Evolutionary conservation across 2,797 vertebrate genomes (phyloP), one percentile per base, ranked within the genome.

Genomic region (Clarias fuscus): DNA sequence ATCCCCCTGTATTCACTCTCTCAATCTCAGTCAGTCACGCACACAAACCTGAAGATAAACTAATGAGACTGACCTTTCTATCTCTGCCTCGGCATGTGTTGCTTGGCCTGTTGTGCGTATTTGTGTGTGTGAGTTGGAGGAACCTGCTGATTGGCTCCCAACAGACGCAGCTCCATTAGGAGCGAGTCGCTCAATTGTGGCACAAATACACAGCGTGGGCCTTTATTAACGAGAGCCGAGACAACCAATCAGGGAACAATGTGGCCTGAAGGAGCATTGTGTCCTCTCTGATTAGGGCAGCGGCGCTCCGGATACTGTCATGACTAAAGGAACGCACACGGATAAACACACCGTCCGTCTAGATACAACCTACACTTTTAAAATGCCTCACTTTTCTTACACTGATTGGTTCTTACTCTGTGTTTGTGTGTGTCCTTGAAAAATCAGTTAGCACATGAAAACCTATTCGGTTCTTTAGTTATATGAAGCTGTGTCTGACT

Each of bases 1-100:
- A 93, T 93, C 92, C 89, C 83, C 71, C 87, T 86, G 85, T 72
- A 84, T 92, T 92, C 87, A 86, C 84, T 81, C 83, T 71, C 84
- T 82, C 85, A 56, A 59, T 84, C 86, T 87, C 86, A 83, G 67
- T 87, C 86, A 75, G 83, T 82, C 83, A 85, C 83, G 83, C 91
- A 86, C 88, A 89, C 86, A 88, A 79, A 73, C 89, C 89, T 89
- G 87, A 90, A 89, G 84, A 83, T 89, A 90, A 91, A 88, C 90
- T 95, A 94, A 95, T 95, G 94, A 94, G 91, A 91, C 90, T 95
- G 95, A 95, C 95, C 95, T 95, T 95, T 95, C 94, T 92, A 91
- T 94, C 94, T 92, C 90, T 82, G 75, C 65, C 77, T 86, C 88
- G 92, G 93, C 86, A 85, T 90, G 81, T 89, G 85, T 82, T 85